Evolutionary conservation across 2,797 vertebrate species (phyloP).

Genomic region (Danio tinwini): DNA sequence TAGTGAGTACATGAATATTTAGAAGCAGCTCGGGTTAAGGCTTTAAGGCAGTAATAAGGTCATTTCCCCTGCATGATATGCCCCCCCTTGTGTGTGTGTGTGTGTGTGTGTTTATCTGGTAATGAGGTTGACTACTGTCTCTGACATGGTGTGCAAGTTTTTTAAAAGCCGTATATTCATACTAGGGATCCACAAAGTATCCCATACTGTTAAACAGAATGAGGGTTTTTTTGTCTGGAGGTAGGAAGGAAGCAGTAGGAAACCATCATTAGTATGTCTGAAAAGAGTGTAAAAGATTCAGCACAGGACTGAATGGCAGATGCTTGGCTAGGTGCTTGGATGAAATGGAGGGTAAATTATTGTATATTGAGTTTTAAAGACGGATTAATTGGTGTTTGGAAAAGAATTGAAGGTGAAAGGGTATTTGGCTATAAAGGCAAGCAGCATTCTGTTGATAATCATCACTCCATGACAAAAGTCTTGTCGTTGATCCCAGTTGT

Average conservation of each 20-base stretch:
- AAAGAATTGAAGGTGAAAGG: not conserved
- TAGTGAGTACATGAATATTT: constrained; percentile 62
- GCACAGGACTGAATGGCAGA: constrained; percentile 10
- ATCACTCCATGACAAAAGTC: no score
- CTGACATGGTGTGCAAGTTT: constrained; percentile 16
- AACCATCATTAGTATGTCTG: constrained; percentile 21
- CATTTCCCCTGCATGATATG: constrained; percentile 56
- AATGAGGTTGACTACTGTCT: constrained; percentile 39
- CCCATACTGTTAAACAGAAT: not conserved
- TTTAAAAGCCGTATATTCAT: constrained; percentile 24
- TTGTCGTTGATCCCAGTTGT: no score
- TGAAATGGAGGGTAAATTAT: constrained; percentile 11
- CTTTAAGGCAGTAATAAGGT: constrained; percentile 64
- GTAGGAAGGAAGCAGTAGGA: not conserved
- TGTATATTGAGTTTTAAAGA: not conserved
- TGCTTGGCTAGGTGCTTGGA: constrained; percentile 22
- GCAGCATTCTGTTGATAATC: not conserved
- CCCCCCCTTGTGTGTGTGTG: constrained; percentile 40
- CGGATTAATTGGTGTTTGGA: not conserved
- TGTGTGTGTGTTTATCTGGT: constrained; percentile 32
- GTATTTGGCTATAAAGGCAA: not conserved
- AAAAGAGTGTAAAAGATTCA: not conserved
- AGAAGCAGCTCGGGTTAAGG: constrained; percentile 49
- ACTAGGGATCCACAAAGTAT: not conserved
- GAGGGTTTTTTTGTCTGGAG: constrained; percentile 16